Conservation (phyloP, 2,113 vertebrate genomes). For the Panthera tigris region DNA sequence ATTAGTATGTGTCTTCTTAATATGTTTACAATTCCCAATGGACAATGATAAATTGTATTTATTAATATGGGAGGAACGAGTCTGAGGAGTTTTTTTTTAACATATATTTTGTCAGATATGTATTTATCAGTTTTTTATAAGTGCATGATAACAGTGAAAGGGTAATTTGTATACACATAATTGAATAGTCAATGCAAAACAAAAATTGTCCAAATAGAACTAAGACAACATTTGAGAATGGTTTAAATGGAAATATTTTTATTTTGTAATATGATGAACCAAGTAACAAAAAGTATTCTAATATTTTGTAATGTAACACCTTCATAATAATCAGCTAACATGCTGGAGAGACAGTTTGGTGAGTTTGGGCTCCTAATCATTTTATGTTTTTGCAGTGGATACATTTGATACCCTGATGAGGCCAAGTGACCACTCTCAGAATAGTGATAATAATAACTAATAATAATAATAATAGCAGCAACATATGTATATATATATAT, state of each 20-base stretch:
- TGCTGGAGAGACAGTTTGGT: background rate
- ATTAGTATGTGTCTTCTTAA: slow-evolving; percentile 64
- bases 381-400: background rate
- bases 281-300: background rate
- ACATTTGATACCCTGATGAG: background rate
- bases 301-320: background rate
- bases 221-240: background rate
- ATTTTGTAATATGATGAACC: background rate
- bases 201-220: background rate
- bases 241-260: background rate
- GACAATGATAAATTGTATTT: slow-evolving; percentile 70
- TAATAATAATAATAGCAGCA: background rate
- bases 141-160: slow-evolving; percentile 4
- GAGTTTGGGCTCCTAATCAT: background rate
- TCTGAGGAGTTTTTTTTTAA: slow-evolving; percentile 63
- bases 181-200: background rate
- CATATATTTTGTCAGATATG: slow-evolving; percentile 39
- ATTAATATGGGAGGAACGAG: slow-evolving; percentile 71
- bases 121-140: slow-evolving; percentile 56
- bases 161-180: background rate
- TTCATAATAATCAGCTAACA: background rate
- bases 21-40: slow-evolving; percentile 68
- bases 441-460: background rate
- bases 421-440: background rate
- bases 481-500: background rate